These are phyloP conservation scores for Xerus inauris DNA, from an alignment of 2,113 vertebrate genomes.

Conservation along the genomic window DNA sequence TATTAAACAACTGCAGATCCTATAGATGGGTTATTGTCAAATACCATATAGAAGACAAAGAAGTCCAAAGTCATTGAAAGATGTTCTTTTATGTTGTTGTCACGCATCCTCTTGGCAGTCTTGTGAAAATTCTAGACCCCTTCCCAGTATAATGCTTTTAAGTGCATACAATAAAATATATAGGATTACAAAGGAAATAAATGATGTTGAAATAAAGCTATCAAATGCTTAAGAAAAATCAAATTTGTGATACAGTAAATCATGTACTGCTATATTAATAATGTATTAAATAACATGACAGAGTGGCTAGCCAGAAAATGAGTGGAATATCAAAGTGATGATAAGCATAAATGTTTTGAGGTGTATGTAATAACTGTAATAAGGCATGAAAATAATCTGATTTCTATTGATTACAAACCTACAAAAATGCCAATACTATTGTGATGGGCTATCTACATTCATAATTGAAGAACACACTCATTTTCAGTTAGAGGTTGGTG, in stretches of 20 bases:
- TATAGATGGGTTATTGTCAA: not conserved
- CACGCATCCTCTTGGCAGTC: not conserved
- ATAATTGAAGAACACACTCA: not conserved
- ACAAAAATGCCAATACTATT: not conserved
- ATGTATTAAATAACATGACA: not conserved
- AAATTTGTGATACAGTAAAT: not conserved
- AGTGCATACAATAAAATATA: not conserved
- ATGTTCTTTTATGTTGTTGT: not conserved
- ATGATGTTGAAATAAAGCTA: not conserved
- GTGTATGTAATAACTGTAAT: not conserved
- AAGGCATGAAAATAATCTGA: not conserved
- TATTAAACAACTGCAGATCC: not conserved
- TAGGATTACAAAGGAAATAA: not conserved
- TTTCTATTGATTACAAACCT: slow-evolving; percentile 20
- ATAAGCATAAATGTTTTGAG: not conserved
- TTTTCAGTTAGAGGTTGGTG: not conserved
- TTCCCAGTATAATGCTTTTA: slow-evolving; percentile 5
- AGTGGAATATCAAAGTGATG: not conserved
- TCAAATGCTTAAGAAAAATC: not conserved
- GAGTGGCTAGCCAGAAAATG: not conserved
- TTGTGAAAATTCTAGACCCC: not conserved
- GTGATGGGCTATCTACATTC: not conserved
- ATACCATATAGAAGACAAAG: not conserved
- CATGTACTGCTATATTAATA: not conserved
- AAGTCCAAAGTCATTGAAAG: not conserved